These are phyloP conservation scores for Torymus texanus DNA, from an alignment of 2,888 invertebrate genomes.

Conservation along the genomic window DNA sequence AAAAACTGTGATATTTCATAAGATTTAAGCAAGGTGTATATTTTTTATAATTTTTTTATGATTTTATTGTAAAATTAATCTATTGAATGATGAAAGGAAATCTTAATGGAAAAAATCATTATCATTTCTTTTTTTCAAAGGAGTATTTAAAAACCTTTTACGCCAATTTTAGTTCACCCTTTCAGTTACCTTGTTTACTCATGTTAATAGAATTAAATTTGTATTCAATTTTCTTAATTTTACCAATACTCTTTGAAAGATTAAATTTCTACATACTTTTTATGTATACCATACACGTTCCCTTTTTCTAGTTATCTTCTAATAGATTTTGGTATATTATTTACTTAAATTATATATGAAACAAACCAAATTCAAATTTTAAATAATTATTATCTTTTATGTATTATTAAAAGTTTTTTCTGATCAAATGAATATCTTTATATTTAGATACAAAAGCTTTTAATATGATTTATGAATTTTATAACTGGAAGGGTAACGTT, in stretches of 20 bases:
- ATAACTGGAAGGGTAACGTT: constrained; percentile 21
- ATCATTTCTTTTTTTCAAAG: background rate
- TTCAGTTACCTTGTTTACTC: constrained; percentile 7
- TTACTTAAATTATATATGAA: constrained; percentile 1
- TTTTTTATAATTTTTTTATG: constrained; percentile 41
- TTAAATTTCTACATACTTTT: no score
- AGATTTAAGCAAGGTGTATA: constrained; percentile 35
- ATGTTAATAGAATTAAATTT: no score
- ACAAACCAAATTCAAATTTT: background rate
- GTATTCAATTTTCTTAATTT: no score
- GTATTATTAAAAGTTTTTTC: no score
- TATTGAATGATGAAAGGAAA: constrained; percentile 3
- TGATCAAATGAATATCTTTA: no score
- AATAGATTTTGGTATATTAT: background rate
- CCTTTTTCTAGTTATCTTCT: no score
- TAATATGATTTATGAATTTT: background rate
- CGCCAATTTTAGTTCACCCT: constrained; percentile 23
- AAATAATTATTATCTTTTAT: no score
- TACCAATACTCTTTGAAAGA: no score
- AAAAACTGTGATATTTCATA: constrained; percentile 49
- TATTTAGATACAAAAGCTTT: no score
- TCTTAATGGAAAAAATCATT: constrained; percentile 14
- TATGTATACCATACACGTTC: no score
- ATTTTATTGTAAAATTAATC: constrained; percentile 28
- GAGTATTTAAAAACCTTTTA: constrained; percentile 15